Evolutionary conservation across 2,888 invertebrate species (phyloP).

Genomic region (Amphipoea oculea): DNA sequence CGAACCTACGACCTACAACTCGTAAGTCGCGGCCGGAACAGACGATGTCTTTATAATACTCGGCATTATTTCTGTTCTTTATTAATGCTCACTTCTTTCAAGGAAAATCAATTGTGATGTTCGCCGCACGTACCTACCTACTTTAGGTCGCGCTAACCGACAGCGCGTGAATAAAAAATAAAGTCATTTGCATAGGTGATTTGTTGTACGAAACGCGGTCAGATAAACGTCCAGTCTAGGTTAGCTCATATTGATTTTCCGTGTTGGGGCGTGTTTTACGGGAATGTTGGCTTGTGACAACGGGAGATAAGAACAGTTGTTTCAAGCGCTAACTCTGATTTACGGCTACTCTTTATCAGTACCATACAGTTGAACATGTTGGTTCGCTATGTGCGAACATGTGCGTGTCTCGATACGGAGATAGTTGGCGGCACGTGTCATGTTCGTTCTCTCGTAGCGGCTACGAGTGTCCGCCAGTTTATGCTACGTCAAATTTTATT

Average conservation of each 20-base stretch:
- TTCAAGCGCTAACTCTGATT: conserved; percentile 65
- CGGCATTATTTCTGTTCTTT: background rate
- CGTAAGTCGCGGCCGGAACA: background rate
- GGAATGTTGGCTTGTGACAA: conserved; percentile 51
- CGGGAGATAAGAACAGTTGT: conserved; percentile 58
- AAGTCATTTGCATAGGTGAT: conserved; percentile 76
- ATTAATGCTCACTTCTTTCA: conserved; percentile 28
- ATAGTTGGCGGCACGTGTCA: conserved; percentile 50
- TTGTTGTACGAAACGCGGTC: conserved; percentile 67
- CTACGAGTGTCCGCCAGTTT: conserved; percentile 29
- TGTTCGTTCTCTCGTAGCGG: conserved; percentile 27
- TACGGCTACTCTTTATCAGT: conserved; percentile 68
- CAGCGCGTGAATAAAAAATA: conserved; percentile 72
- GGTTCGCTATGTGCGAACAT: conserved; percentile 53
- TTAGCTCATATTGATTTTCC: conserved; percentile 70
- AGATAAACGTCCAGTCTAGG: conserved; percentile 63
- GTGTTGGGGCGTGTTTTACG: conserved; percentile 48
- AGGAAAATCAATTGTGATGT: conserved; percentile 44
- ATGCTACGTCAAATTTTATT: conserved; percentile 42
- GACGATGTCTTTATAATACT: background rate
- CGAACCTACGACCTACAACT: background rate
- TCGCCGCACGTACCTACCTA: conserved; percentile 32
- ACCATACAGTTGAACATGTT: conserved; percentile 57
- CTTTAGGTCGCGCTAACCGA: conserved; percentile 34
- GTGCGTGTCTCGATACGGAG: conserved; percentile 51